Evolutionary conservation across 92 coral and sea anemone species (phyloP), one percentile per base, ranked within the genome.

Genomic region (Phenganax stokvisi): DNA sequence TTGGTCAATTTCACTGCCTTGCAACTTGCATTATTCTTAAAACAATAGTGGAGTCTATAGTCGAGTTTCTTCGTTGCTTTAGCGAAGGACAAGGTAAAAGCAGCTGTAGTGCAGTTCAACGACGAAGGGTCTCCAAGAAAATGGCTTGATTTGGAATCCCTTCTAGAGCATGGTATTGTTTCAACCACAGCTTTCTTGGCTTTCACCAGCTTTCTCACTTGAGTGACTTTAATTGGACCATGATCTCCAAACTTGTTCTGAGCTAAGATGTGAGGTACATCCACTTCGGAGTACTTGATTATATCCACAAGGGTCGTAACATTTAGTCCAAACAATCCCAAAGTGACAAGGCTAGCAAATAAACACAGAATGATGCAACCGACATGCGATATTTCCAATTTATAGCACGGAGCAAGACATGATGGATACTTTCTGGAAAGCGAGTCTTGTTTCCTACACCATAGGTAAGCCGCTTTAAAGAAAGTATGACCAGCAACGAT

Each of bases 251-350:
- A 54, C 16, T 63, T 0, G 62, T 79, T 79, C n/a, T 27, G 3
- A 4, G 83, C 83, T 7, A 79, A 56, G 15, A 79, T 51, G 63
- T 79, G 83, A 10, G 83, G 83, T 17, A 79, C 47, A 62, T 79
- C 74, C 20, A 79, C 83, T 63, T 63, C 74, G 2, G 83, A 79
- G 44, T 63, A 64, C 54, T 52, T 63, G 31, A 79, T 47, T 6
- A 79, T 79, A 51, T 79, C 61, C 28, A 20, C 61, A 8, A 79
- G 53, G 13, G 74, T 79, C 29, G 69, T 51, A 51, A 79, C 63
- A 52, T 79, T 79, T 54, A 79, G n/a, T 44, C 29, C 51, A 79
- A 79, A 79, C 59, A 79, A 52, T 0, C 20, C 72, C 30, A 79
- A 79, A 17, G 73, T 53, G 47, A 79, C 20, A 27, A 64, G 57